Base-by-base conservation (phyloP, 1,140 invertebrate genomes). In the Meloidogyne exigua region DNA sequence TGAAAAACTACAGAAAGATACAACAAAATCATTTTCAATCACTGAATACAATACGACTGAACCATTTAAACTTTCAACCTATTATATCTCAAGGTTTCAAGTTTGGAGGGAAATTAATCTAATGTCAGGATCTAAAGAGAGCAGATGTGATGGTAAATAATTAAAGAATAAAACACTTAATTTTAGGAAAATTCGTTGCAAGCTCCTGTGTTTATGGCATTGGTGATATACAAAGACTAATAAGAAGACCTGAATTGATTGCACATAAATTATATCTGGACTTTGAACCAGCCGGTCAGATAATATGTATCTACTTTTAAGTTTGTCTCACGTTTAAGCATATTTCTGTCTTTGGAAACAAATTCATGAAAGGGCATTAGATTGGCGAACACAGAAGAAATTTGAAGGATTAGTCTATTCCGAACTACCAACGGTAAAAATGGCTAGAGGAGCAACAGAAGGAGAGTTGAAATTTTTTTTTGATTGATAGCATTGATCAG, bases 241-340 rank as follows among this genome's bases (percentile, higher is more conserved):
- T 85, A 26, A 77, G 49, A 25, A 65, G 83, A 18, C 78, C 80
- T 10, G 84, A 85, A 75, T 69, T 85, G 2, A 65, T 85, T 25
- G 84, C 82, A 12, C 84, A 85, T 72, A 87, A 85, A 68, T 69
- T 85, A 18, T 84, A 85, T 73, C 72, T 85, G 9, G 76, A 82
- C 10, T 66, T 80, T 42, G 82, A 85, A 67, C 84, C 84, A 5
- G 83, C 85, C 2, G 49, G 49, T 57, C 10, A 44, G 13, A 15
- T 39, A n/a, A n/a, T n/a, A n/a, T 57, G 18, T 49, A 18, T 49
- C 2, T 49, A 18, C 15, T 2, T 4, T 49, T 18, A 18, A 18
- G 2, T 32, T 32, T 49, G 15, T n/a, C 21, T n/a, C n/a, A n/a
- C n/a, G 4, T n/a, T 57, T 57, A 2, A 57, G 76, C 76, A n/a